Conservation (phyloP, 2,797 vertebrate species). For the Rhinatrema bivittatum region DNA sequence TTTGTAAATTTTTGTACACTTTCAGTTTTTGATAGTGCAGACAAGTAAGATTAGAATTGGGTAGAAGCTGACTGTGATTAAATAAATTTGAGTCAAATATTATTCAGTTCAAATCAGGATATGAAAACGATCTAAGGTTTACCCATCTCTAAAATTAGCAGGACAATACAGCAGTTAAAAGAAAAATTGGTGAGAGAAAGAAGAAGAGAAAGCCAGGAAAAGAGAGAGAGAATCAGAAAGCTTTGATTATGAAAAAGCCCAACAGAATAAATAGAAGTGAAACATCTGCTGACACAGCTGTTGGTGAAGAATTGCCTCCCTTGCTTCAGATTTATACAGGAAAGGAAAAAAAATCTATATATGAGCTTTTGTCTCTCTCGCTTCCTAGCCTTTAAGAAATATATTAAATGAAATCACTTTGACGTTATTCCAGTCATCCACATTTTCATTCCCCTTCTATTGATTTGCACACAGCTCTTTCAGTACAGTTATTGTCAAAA, state of each 20-base stretch:
- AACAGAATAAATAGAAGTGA: conserved; percentile 45
- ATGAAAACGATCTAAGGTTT: too few relatives aligned
- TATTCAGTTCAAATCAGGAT: too few relatives aligned
- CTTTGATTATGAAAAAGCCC: conserved; percentile 31
- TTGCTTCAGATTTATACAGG: conserved; percentile 42
- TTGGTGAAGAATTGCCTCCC: conserved; percentile 31
- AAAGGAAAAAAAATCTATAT: conserved; percentile 52
- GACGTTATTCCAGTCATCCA: conserved; percentile 36
- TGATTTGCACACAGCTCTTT: conserved; percentile 53
- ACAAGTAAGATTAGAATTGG: too few relatives aligned
- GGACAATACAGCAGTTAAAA: too few relatives aligned
- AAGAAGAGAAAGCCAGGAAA: too few relatives aligned
- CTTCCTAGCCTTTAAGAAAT: conserved; percentile 12
- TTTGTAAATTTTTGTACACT: too few relatives aligned
- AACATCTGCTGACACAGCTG: conserved; percentile 41
- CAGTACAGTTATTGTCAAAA: conserved; percentile 43
- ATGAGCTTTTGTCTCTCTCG: conserved; percentile 19
- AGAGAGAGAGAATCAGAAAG: conserved; percentile 20
- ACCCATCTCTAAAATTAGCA: too few relatives aligned
- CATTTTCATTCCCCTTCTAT: conserved; percentile 45
- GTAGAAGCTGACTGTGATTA: too few relatives aligned
- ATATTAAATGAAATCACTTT: conserved; percentile 25
- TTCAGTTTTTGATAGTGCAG: too few relatives aligned
- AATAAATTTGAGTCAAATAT: too few relatives aligned
- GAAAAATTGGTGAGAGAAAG: too few relatives aligned